Evolutionary conservation across 2,113 vertebrate species (phyloP).

Genomic region (Sebastes schlegelii): DNA sequence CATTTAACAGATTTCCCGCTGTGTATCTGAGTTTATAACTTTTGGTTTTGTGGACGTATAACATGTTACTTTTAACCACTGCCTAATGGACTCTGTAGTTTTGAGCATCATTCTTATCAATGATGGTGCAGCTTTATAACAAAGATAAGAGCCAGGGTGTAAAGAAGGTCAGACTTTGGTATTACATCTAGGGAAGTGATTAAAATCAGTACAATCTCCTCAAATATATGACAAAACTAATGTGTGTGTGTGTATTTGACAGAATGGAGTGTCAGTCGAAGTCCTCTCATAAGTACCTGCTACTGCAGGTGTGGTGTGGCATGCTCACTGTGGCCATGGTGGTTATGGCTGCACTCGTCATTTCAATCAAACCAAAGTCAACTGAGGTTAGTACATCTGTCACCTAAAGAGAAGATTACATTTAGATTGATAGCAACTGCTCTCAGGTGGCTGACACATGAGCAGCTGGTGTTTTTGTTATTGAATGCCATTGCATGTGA

Average conservation of each 20-base stretch:
- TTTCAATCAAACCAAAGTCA: slow-evolving; percentile 17
- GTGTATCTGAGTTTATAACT: too few relatives aligned
- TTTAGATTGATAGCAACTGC: neutral
- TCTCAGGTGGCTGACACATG: neutral
- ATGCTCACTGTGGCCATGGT: slow-evolving; percentile 76
- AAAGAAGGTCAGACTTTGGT: neutral
- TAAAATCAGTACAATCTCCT: neutral
- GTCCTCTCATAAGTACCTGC: slow-evolving; percentile 53
- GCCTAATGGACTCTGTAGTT: neutral
- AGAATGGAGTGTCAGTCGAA: slow-evolving; percentile 65
- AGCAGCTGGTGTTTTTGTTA: neutral
- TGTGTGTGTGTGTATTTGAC: slow-evolving; percentile 39
- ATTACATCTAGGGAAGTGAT: neutral
- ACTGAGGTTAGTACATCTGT: slow-evolving; percentile 47
- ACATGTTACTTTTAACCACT: neutral
- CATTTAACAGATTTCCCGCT: too few relatives aligned
- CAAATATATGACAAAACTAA: neutral
- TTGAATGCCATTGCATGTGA: neutral
- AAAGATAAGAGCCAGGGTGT: neutral
- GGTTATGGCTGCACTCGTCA: slow-evolving; percentile 53
- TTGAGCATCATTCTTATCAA: too few relatives aligned
- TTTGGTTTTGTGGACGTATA: too few relatives aligned
- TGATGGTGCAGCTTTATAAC: too few relatives aligned
- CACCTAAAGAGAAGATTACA: neutral
- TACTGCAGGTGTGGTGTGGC: slow-evolving; percentile 79